Base-by-base conservation (phyloP, 2,888 invertebrate genomes). In the Dynastes maya region DNA sequence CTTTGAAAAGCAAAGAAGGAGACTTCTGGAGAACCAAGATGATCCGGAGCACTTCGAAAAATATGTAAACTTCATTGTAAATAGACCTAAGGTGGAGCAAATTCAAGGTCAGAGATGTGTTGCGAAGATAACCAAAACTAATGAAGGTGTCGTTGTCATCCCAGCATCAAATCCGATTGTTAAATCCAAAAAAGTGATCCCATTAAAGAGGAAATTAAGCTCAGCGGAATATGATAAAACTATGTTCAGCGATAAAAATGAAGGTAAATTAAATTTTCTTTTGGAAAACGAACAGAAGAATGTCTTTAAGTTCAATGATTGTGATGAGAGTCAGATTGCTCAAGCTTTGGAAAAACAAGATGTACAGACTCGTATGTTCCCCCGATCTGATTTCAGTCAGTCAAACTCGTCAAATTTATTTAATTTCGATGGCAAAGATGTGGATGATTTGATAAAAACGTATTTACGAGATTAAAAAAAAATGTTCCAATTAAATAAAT, bases 81-180 rank as follows among this genome's bases (percentile, higher is more conserved):
- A 86, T 37, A 82, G 86, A 32, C 88, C 88, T 0, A 83, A 84
- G 4, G 83, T 86, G 0, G 81, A 82, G 58, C 87, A 88, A 76
- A 80, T 88, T 16, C 84, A 85, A 78, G 81, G 84, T 55, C 81
- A 83, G 2, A 83, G 85, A 63, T 84, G 86, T 76, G 71, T 88
- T 61, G 87, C 85, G 0, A 80, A 83, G 2, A 79, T 85, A 22
- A 82, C 83, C 27, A 86, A 83, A 80, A 87, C 86, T 0, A 68
- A 80, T 6, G 81, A 83, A n/a, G 87, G 87, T 6, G 80, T 86
- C 6, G 81, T 86, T 68, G 83, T 85, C 13, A 81, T 86, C 61
- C 84, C 85, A 1, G 79, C 81, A 11, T 58, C 78, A 32, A 71
- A 78, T 40, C 58, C 63, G 13, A 68, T 63, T 29, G 13, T 9